A percentile compares a stretch with the other conserved stretches of the same genome.
Evolutionary conservation across 2,113 vertebrate species (phyloP).

Genomic region (Hucho hucho): DNA sequence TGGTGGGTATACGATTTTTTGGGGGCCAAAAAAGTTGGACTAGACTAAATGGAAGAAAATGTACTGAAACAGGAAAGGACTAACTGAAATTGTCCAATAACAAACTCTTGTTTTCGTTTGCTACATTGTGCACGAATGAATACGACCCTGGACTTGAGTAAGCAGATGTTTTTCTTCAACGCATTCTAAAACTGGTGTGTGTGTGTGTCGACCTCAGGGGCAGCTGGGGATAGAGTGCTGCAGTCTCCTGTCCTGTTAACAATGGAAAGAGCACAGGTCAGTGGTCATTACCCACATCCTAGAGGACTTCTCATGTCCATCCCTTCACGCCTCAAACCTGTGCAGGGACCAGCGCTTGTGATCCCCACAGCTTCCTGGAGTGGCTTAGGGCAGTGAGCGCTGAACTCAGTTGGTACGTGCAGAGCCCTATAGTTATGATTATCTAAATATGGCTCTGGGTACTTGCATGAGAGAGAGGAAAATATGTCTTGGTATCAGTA

Average conservation of each 20-base stretch:
- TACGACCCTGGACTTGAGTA: too few relatives aligned
- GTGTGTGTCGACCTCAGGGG: neutral
- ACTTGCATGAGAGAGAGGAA: neutral
- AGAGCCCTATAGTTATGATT: too few relatives aligned
- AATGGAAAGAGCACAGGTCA: conserved; percentile 75
- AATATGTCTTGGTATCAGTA: neutral
- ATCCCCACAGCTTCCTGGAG: conserved; percentile 79
- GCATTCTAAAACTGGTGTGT: too few relatives aligned
- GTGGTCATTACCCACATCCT: conserved; percentile 62
- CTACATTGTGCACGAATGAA: too few relatives aligned
- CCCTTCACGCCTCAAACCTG: conserved; percentile 65
- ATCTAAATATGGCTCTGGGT: too few relatives aligned
- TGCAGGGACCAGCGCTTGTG: conserved; percentile 68
- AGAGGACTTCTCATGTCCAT: conserved; percentile 73
- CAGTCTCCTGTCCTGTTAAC: conserved; percentile 77
- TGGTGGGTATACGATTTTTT: too few relatives aligned
- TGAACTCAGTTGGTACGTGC: conserved; percentile 69
- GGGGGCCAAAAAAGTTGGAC: too few relatives aligned
- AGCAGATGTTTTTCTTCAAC: too few relatives aligned
- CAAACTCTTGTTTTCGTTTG: too few relatives aligned
- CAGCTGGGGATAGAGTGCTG: conserved; percentile 64
- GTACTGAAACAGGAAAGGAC: too few relatives aligned
- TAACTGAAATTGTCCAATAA: too few relatives aligned
- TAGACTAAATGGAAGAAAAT: too few relatives aligned
- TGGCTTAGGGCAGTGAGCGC: conserved; percentile 86